Conservation (phyloP, 2,888 invertebrate species). For the Tricholauxania praeusta region DNA sequence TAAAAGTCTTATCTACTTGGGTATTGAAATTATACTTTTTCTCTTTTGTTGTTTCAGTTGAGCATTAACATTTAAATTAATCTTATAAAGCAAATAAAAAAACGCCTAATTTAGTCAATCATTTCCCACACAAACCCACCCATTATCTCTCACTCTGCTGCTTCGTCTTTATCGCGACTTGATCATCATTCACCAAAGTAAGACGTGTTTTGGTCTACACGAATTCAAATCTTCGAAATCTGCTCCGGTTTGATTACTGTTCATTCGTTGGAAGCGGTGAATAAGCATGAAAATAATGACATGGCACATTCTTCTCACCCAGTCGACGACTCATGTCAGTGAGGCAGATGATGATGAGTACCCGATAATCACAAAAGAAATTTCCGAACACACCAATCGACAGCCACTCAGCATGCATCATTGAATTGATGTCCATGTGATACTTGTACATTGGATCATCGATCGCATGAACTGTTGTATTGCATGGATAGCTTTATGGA, state of each 20-base stretch:
- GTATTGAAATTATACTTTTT: too few species aligned
- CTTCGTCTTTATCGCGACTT: not conserved
- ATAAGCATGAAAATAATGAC: conserved; percentile 66
- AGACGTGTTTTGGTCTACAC: conserved; percentile 20
- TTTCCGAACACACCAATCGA: conserved; percentile 44
- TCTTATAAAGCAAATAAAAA: not conserved
- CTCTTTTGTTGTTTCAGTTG: too few species aligned
- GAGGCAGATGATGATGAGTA: conserved; percentile 22
- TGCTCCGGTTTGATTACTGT: conserved; percentile 16
- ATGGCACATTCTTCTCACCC: conserved; percentile 62
- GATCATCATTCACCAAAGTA: not conserved
- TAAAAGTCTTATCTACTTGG: too few species aligned
- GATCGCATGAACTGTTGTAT: too few species aligned
- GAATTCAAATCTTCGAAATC: not conserved
- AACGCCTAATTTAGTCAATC: conserved; percentile 28
- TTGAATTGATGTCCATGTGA: conserved; percentile 28
- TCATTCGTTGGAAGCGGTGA: conserved; percentile 43
- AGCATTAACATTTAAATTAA: too few species aligned
- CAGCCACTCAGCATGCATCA: conserved; percentile 44
- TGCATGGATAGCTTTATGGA: not conserved
- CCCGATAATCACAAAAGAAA: conserved; percentile 44
- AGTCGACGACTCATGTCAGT: conserved; percentile 9
- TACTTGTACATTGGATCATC: conserved; percentile 1
- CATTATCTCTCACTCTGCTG: too few species aligned
- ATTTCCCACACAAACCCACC: not conserved